phyloP scores from a whole-genome alignment of 2,797 vertebrate genomes.

The Phoxinus dragarum region DNA sequence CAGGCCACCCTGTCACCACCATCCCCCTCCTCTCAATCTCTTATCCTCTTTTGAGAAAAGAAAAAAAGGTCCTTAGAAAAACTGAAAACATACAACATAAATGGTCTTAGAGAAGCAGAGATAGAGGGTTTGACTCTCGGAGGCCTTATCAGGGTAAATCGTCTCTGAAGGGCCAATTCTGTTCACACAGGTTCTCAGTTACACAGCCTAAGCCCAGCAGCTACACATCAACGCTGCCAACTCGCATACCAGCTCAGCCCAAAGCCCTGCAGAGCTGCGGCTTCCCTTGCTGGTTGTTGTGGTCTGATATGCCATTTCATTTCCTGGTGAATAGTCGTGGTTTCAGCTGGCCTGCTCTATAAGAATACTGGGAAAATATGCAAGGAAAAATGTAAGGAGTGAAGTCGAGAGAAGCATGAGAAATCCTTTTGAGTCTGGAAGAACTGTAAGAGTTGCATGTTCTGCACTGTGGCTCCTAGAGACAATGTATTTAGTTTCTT shows the following conservation, averaged over 20 bases:
- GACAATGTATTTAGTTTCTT: not conserved
- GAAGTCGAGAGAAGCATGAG: constrained; percentile 20
- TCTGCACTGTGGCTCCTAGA: not conserved
- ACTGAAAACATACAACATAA: constrained; percentile 13
- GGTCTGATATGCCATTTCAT: constrained; percentile 38
- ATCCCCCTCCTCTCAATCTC: not conserved
- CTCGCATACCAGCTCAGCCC: constrained; percentile 53
- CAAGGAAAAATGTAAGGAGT: not conserved
- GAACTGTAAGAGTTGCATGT: constrained; percentile 9
- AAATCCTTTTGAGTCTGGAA: not conserved
- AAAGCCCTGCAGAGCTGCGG: constrained; percentile 48
- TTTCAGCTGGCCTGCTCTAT: not conserved
- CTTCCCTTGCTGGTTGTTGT: constrained; percentile 48
- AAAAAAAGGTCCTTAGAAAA: constrained; percentile 6
- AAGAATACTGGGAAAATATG: constrained; percentile 39
- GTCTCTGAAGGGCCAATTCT: not conserved
- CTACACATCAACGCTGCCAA: constrained; percentile 47
- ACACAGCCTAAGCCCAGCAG: constrained; percentile 45
- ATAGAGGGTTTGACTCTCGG: constrained; percentile 15
- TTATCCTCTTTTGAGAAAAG: constrained; percentile 12
- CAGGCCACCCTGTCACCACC: constrained; percentile 13
- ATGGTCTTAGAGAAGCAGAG: not conserved
- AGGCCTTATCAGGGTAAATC: constrained; percentile 35
- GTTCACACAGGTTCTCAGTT: constrained; percentile 52
- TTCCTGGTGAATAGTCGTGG: constrained; percentile 19